Base-by-base conservation (phyloP, 1,140 invertebrate species). In the Ruditapes philippinarum region DNA sequence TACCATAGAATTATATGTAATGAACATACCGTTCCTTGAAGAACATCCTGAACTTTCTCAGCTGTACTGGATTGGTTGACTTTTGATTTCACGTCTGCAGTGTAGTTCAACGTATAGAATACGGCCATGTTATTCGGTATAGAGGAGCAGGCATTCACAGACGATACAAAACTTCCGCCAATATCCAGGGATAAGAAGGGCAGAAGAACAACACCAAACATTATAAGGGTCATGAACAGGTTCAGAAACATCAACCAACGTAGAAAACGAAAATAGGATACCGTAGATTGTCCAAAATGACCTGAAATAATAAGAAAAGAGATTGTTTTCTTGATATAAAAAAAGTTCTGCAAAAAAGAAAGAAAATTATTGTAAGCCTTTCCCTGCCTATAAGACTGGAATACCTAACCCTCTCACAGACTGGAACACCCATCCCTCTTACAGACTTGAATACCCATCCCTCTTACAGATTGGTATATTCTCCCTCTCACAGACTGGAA, bases 221-320 rank as follows among this genome's bases (percentile, higher is more conserved):
- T 95, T 11, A 97, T 86, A 25, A 96, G 42, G 33, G 96, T 95
- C 45, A 97, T 95, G 78, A 96, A 88, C 40, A 97, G 81, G 95
- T 98, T 97, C 36, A 98, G 93, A n/a, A 97, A 94, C 93, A 98
- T 97, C 54, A 98, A 95, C 97, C 97, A 97, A 62, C 97, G 96
- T 28, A 98, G 95, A 92, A 98, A 97, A 92, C 97, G 97, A 94
- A 98, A 98, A 95, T 97, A 98, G 0, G 97, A 97, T 9, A 97
- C 97, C 22, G 97, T 97, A 0, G 97, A 97, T 12, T 97, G 97
- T 54, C 97, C 97, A 95, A 97, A 97, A 90, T 97, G 97, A 45
- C 97, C 97, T 95, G 97, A 54, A 78, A 62, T 62, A 1, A 62
- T 45, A n/a, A n/a, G n/a, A n/a, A n/a, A n/a, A n/a, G n/a, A n/a